Percentiles rank a stretch among this genome's conserved stretches.
phyloP scores from a whole-genome alignment of 2,797 vertebrate genomes.

The Brachyalestes nurse region DNA sequence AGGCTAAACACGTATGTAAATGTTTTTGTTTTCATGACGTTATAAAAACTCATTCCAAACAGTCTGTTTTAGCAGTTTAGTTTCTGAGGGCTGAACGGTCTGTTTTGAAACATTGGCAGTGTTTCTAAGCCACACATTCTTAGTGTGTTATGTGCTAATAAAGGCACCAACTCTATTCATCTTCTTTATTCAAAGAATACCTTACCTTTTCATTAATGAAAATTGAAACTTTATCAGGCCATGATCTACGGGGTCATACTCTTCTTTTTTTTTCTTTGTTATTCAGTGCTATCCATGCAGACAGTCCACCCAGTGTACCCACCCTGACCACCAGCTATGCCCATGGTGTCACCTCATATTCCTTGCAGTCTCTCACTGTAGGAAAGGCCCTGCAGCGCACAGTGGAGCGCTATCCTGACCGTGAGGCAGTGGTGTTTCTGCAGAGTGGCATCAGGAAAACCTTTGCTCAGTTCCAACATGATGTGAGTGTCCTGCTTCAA shows the following conservation, averaged over 20 bases:
- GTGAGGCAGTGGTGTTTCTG: conserved; percentile 80
- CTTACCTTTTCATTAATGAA: background rate
- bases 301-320: conserved; percentile 61
- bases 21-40: no score
- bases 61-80: no score
- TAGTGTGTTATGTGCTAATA: background rate
- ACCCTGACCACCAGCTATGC: conserved; percentile 82
- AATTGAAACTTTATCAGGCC: background rate
- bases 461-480: conserved; percentile 85
- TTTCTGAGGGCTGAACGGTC: no score
- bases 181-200: background rate
- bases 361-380: conserved; percentile 76
- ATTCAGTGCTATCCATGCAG: conserved; percentile 76
- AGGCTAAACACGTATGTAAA: no score
- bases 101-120: no score
- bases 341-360: conserved; percentile 71
- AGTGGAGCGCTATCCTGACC: conserved; percentile 75
- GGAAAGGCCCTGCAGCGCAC: conserved; percentile 77
- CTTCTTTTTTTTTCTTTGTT: background rate
- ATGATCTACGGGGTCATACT: background rate
- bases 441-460: conserved; percentile 82
- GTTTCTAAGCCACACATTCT: no score
- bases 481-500: conserved; percentile 76
- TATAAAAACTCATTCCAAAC: no score
- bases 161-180: background rate